Evolutionary conservation across 2,113 vertebrate genomes (phyloP), one percentile per base, ranked within the genome.

Genomic region (Scomber colias): DNA sequence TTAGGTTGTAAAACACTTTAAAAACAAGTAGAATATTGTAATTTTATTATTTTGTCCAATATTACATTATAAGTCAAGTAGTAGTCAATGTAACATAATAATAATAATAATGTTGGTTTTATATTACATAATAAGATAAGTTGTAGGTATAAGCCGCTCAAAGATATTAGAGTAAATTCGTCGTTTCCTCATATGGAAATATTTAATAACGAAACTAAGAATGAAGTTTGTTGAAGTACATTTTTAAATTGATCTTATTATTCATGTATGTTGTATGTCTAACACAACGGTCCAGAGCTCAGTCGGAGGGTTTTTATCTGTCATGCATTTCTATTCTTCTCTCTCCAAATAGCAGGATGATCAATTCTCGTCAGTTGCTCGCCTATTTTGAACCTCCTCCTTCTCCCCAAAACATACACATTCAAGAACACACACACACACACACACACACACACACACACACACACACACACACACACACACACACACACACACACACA

Each of bases 301-400:
- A 59, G 68, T 83, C 62, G 56, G 51, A 8, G 8, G 61, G 19
- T 40, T 78, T 10, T 30, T 53, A 11, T 81, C 62, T 54, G 67
- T 77, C 61, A 57, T 31, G 16, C 46, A 11, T 71, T 73, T 88
- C 21, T 71, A 27, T 56, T 45, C 31, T 31, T 57, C 21, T 30
- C 30, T 30, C 40, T 46, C 27, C 13, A 27, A 79, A 84, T 40
- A 62, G 71, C 59, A 79, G 60, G 50, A 70, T 83, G 77, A 88
- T 87, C 30, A 72, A 88, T 76, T 56, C 21, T 80, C 21, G 21
- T 45, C 35, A 70, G 63, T 70, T 56, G 71, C 71, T 75, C 59
- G 66, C 79, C 63, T 71, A 35, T 45, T 45, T 55, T 16, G 5
- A 65, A 10, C 62, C 75, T 48, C 68, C 66, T 55, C 70, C 73